Evolutionary conservation across 2,888 invertebrate genomes (phyloP), one percentile per base, ranked within the genome.

Genomic region (Polymixis flavicincta): DNA sequence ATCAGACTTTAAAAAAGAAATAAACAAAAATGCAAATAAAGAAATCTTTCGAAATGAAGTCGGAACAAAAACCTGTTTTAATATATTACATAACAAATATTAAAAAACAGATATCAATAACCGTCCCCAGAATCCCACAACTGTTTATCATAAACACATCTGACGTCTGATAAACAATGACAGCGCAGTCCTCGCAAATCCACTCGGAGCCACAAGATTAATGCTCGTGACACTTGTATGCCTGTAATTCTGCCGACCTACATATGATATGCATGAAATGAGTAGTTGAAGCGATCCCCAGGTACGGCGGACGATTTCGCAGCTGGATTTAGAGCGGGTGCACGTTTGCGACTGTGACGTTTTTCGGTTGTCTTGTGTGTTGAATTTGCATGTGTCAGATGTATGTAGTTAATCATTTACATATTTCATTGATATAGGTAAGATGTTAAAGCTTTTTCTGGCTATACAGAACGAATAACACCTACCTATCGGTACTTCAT

Each of bases 241-340:
- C 70, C 77, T 74, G 88, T 83, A 86, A 88, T 82, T 80, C 85
- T 74, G 72, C 76, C 84, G 80, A 85, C 86, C 83, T 84, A 87
- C 87, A 87, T 85, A 87, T 86, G 78, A 85, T 88, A 88, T 88
- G 89, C 87, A 88, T 87, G 85, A 86, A 87, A 86, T 88, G 86
- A 87, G 87, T 85, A 84, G 85, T 87, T 79, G 79, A 86, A 88
- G 79, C 77, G 85, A 86, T 88, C 88, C 86, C 83, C 84, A 88
- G 87, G 89, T 88, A 87, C 75, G 54, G 72, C 73, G 81, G 88
- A 82, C 86, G 80, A 84, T 85, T 83, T 85, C 80, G 70, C 84
- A 67, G 80, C 55, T 68, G 82, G 68, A 74, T 77, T 83, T 80
- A 81, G 78, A 37, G 13, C 19, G 60, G 52, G 2, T 74, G 25